phyloP scores from a whole-genome alignment of 2,888 invertebrate genomes.

The Calephelis perditalis region DNA sequence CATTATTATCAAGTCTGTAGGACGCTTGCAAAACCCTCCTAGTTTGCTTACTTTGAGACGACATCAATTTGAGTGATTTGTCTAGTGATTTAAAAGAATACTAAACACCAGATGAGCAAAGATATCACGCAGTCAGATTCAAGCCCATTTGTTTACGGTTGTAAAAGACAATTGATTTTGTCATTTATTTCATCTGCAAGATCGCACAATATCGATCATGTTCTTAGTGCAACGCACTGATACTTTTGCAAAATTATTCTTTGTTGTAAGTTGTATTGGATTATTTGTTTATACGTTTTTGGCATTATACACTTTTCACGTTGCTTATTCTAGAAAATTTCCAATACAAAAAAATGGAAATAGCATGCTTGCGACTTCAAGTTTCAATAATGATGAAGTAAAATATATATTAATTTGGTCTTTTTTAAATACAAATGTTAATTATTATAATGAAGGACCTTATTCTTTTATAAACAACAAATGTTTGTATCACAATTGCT shows the following conservation, averaged over 20 bases:
- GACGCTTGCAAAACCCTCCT: no score
- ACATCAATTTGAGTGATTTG: no score
- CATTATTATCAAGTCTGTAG: no score
- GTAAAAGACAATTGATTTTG: slow-evolving; percentile 11
- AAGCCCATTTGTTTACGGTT: background rate
- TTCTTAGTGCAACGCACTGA: slow-evolving; percentile 44
- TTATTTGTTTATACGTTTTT: slow-evolving; percentile 48
- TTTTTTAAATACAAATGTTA: slow-evolving; percentile 24
- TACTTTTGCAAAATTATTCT: slow-evolving; percentile 55
- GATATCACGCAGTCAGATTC: no score
- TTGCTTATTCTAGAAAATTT: slow-evolving; percentile 37
- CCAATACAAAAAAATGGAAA: slow-evolving; percentile 32
- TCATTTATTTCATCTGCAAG: slow-evolving; percentile 2
- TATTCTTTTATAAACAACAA: slow-evolving; percentile 40
- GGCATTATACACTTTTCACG: slow-evolving; percentile 55
- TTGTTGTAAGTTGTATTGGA: slow-evolving; percentile 51
- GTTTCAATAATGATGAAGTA: slow-evolving; percentile 21
- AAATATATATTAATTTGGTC: slow-evolving; percentile 57
- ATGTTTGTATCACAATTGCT: slow-evolving; percentile 52
- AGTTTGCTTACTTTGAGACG: no score
- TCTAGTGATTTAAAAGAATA: no score
- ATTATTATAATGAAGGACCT: slow-evolving; percentile 39
- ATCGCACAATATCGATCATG: slow-evolving; percentile 33
- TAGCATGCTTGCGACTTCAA: slow-evolving; percentile 1
- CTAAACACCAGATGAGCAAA: no score